These are phyloP conservation scores for Tachysurus fulvidraco DNA, from an alignment of 2,113 vertebrate species.

Conservation along the genomic window DNA sequence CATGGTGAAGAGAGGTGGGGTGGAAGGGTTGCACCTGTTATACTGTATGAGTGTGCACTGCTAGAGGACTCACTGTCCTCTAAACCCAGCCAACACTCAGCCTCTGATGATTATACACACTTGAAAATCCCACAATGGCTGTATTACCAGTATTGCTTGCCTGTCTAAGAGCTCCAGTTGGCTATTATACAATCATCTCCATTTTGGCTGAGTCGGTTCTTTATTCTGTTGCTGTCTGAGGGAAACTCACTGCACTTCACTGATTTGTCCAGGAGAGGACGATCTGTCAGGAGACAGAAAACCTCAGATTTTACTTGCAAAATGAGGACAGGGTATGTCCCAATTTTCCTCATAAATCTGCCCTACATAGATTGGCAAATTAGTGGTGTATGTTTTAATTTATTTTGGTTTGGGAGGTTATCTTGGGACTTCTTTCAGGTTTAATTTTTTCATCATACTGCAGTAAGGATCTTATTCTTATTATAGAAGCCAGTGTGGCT, in stretches of 20 bases:
- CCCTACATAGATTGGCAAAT: not conserved
- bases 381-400: not conserved
- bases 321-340: not conserved
- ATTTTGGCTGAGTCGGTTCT: not conserved
- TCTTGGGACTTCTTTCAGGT: not conserved
- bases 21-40: not conserved
- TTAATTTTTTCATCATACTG: not conserved
- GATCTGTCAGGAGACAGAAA: not conserved
- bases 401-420: not conserved
- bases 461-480: not conserved
- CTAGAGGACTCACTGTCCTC: constrained; percentile 8
- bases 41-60: not conserved
- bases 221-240: not conserved
- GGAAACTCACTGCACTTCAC: not conserved
- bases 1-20: not conserved
- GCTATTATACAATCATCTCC: constrained; percentile 4
- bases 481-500: not conserved
- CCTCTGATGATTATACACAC: constrained; percentile 29
- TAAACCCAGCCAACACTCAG: constrained; percentile 10
- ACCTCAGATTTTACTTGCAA: not conserved
- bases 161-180: constrained; percentile 15
- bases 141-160: not conserved
- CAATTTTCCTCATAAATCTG: not conserved
- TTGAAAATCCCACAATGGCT: constrained; percentile 36
- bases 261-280: not conserved